phyloP scores from a whole-genome alignment of 2,113 vertebrate species.

The Gracilinanus agilis region DNA sequence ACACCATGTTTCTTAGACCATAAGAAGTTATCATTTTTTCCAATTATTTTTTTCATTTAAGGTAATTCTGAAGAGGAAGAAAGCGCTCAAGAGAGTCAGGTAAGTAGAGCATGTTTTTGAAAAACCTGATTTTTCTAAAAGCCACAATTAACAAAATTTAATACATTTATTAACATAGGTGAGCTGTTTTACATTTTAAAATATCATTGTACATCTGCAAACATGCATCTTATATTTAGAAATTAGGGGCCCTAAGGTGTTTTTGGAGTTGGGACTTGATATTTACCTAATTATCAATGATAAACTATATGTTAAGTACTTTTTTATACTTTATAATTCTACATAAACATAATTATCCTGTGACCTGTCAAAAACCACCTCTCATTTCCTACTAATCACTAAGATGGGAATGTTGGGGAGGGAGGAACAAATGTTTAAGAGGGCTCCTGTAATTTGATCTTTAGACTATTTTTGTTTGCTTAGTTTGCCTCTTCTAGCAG shows the following conservation, averaged over 20 bases:
- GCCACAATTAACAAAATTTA: conserved; percentile 21
- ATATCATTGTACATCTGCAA: background rate
- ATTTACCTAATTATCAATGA: background rate
- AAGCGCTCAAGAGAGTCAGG: conserved; percentile 91
- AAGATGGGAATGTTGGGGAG: background rate
- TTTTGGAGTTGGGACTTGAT: background rate
- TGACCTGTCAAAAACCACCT: background rate
- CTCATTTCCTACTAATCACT: background rate
- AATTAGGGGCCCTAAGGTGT: background rate
- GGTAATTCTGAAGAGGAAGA: conserved; percentile 91
- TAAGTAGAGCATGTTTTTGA: conserved; percentile 73
- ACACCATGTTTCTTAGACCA: background rate
- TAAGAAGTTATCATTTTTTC: background rate
- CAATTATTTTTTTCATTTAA: conserved; percentile 70
- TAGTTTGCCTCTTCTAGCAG: background rate
- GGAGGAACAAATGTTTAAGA: background rate
- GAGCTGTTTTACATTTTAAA: conserved; percentile 7
- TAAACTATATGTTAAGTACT: background rate
- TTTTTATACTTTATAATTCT: background rate
- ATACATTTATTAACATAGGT: background rate
- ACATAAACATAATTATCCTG: background rate
- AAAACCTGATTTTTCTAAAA: conserved; percentile 14
- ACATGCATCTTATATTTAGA: background rate
- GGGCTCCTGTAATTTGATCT: background rate
- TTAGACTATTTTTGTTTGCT: conserved; percentile 32